These are phyloP conservation scores for Penaeus japonicus DNA, from an alignment of 1,140 invertebrate genomes.

Conservation along the genomic window DNA sequence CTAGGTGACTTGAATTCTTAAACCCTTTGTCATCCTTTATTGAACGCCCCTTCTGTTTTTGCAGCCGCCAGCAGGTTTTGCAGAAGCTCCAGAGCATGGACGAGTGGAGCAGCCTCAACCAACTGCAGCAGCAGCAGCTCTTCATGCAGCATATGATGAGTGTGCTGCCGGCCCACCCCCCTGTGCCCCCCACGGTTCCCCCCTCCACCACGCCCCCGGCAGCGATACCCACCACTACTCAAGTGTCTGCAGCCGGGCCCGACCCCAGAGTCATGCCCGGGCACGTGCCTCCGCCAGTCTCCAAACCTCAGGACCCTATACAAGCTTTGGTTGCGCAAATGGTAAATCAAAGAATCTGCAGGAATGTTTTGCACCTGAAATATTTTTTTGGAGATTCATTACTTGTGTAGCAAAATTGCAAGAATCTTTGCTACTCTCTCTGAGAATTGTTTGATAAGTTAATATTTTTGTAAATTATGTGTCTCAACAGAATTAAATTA, in stretches of 20 bases:
- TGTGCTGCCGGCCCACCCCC: conserved; percentile 62
- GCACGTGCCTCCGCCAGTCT: conserved; percentile 25
- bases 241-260: conserved; percentile 32
- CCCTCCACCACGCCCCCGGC: conserved; percentile 40
- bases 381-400: background rate
- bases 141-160: conserved; percentile 68
- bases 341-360: background rate
- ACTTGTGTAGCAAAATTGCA: no score
- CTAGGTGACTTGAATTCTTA: conserved; percentile 25
- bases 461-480: no score
- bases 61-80: conserved; percentile 65
- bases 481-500: no score
- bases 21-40: conserved; percentile 60
- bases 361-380: background rate
- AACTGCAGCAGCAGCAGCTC: conserved; percentile 71
- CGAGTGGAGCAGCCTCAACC: conserved; percentile 70
- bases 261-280: conserved; percentile 34
- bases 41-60: conserved; percentile 62
- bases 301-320: conserved; percentile 55
- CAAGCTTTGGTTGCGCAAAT: conserved; percentile 57
- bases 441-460: no score
- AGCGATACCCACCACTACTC: conserved; percentile 33
- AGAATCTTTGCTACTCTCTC: no score
- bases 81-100: conserved; percentile 72
- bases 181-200: conserved; percentile 48